These are phyloP conservation scores for Tribolium castaneum DNA, from an alignment of 1,140 invertebrate species.

Conservation along the genomic window DNA sequence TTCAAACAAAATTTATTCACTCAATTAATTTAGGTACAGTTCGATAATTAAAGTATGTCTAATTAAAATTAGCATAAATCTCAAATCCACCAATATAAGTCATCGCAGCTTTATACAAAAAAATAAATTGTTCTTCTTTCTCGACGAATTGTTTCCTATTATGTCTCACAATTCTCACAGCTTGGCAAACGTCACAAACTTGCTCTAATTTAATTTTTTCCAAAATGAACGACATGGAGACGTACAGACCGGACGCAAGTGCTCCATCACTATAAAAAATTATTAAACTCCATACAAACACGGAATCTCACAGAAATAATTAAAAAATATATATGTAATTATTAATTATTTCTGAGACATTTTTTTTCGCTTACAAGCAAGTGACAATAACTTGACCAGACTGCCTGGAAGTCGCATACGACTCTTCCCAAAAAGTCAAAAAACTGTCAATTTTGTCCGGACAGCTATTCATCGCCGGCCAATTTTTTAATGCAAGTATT, in stretches of 20 bases:
- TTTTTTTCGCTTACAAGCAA: conserved; percentile 48
- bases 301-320: no score
- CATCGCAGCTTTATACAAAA: conserved; percentile 56
- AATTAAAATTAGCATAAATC: conserved; percentile 58
- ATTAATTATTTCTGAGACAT: no score
- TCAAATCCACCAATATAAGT: conserved; percentile 57
- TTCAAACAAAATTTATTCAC: no score
- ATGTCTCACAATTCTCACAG: conserved; percentile 54
- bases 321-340: no score
- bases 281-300: no score
- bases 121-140: conserved; percentile 58
- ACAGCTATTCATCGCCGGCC: conserved; percentile 18
- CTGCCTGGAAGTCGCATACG: conserved; percentile 28
- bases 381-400: conserved; percentile 44
- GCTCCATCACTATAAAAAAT: conserved; percentile 55
- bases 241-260: conserved; percentile 56
- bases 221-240: conserved; percentile 55
- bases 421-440: conserved; percentile 18
- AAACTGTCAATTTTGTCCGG: conserved; percentile 10
- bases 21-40: no score
- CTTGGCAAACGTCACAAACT: conserved; percentile 57
- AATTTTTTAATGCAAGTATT: conserved; percentile 41
- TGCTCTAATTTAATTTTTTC: conserved; percentile 61
- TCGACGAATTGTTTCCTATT: conserved; percentile 56
- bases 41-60: background rate